Percentiles rank a stretch among this genome's conserved stretches.
Conservation (phyloP, 2,888 invertebrate species). For the Taphrorychus bicolor region DNA sequence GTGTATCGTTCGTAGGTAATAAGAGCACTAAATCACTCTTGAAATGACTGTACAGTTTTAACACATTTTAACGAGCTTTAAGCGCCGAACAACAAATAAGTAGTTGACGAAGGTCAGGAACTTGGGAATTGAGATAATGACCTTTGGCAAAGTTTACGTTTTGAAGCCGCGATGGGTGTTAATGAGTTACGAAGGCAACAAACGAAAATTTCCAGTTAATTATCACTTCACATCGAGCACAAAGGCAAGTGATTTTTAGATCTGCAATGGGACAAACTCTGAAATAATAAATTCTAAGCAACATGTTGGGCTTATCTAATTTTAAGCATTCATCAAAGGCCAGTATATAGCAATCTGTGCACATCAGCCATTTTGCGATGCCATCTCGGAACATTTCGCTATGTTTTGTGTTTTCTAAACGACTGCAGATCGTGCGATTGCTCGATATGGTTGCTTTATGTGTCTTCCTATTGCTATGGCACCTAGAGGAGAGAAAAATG, state of each 20-base stretch:
- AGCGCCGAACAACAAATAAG: slow-evolving; percentile 3
- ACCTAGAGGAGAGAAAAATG: background rate
- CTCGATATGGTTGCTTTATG: background rate
- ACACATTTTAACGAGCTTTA: background rate
- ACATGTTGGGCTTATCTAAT: background rate
- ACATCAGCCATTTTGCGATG: background rate
- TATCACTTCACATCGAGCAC: background rate
- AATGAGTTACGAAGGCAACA: background rate
- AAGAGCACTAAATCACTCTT: background rate
- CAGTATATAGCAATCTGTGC: background rate
- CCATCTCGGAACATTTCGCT: background rate
- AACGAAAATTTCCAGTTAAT: background rate
- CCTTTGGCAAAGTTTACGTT: slow-evolving; percentile 2
- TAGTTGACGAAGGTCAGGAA: slow-evolving; percentile 6
- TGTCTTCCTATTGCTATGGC: slow-evolving; percentile 2
- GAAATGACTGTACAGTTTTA: slow-evolving; percentile 5
- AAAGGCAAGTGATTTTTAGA: background rate
- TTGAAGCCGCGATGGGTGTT: slow-evolving; percentile 2
- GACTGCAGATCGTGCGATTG: background rate
- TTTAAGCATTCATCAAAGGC: background rate
- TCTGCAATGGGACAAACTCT: too few relatives aligned
- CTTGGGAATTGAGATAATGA: slow-evolving; percentile 7
- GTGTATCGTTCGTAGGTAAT: too few relatives aligned
- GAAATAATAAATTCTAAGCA: background rate
- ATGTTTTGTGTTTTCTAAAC: background rate